Conservation (phyloP, 2,113 vertebrate genomes). For the Leuciscus idus region DNA sequence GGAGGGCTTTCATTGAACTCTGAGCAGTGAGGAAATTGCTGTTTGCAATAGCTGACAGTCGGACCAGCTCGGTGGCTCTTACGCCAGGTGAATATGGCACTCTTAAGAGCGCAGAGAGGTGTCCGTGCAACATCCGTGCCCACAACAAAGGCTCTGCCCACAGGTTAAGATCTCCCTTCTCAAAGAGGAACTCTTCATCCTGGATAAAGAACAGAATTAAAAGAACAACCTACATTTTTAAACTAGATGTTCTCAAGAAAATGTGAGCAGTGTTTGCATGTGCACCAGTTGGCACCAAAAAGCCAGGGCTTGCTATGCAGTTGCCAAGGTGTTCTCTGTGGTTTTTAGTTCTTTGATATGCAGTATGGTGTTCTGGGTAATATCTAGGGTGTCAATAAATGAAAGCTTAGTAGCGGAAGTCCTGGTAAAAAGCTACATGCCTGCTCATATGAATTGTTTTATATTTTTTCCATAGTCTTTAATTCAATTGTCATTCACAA, state of each 20-base stretch:
- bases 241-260: neutral
- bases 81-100: neutral
- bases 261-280: neutral
- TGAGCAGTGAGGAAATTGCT: slow-evolving; percentile 59
- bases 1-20: slow-evolving; percentile 73
- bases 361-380: neutral
- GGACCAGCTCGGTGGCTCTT: slow-evolving; percentile 55
- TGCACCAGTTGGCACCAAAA: too few species aligned
- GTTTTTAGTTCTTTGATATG: neutral
- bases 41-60: slow-evolving; percentile 66
- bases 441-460: neutral
- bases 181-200: slow-evolving; percentile 90
- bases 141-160: slow-evolving; percentile 90
- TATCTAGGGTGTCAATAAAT: neutral
- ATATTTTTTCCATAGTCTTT: too few species aligned
- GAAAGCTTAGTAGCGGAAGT: neutral
- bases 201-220: slow-evolving; percentile 64
- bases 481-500: neutral
- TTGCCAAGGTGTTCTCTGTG: neutral
- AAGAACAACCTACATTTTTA: neutral
- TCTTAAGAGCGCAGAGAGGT: slow-evolving; percentile 73
- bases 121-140: slow-evolving; percentile 77
- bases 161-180: slow-evolving; percentile 91
- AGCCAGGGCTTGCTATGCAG: neutral
- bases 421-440: neutral